These are phyloP conservation scores for Ommatoiulus sabulosus DNA, from an alignment of 2,888 invertebrate species.

Conservation along the genomic window DNA sequence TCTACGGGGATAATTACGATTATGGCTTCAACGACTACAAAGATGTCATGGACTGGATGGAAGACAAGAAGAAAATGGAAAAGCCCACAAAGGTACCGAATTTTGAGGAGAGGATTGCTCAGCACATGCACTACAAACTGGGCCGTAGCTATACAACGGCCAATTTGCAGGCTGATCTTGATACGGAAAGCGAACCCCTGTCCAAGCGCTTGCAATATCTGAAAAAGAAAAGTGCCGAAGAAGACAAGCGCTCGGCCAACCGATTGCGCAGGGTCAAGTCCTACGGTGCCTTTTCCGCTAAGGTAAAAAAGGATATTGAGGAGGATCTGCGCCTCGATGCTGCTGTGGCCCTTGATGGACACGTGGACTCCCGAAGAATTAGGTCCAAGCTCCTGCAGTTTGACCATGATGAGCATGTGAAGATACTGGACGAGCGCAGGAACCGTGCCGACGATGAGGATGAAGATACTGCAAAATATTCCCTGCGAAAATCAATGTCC, in stretches of 20 bases:
- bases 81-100: constrained; percentile 55
- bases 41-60: constrained; percentile 87
- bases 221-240: constrained; percentile 51
- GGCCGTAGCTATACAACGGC: constrained; percentile 53
- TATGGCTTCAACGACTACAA: constrained; percentile 87
- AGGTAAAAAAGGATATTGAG: constrained; percentile 56
- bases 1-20: constrained; percentile 86
- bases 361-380: constrained; percentile 45
- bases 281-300: constrained; percentile 57
- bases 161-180: constrained; percentile 47
- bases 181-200: neutral
- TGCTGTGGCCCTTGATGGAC: constrained; percentile 46
- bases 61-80: constrained; percentile 63
- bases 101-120: constrained; percentile 56
- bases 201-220: constrained; percentile 48
- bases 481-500: neutral
- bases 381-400: constrained; percentile 53
- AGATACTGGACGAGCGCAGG: constrained; percentile 50
- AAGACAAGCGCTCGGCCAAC: neutral
- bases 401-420: constrained; percentile 55
- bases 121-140: constrained; percentile 55
- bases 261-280: constrained; percentile 54
- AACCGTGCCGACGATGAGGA: constrained; percentile 55
- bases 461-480: neutral
- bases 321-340: constrained; percentile 54